These are phyloP conservation scores for Homalodisca vitripennis DNA, from an alignment of 1,140 invertebrate genomes.

Conservation along the genomic window DNA sequence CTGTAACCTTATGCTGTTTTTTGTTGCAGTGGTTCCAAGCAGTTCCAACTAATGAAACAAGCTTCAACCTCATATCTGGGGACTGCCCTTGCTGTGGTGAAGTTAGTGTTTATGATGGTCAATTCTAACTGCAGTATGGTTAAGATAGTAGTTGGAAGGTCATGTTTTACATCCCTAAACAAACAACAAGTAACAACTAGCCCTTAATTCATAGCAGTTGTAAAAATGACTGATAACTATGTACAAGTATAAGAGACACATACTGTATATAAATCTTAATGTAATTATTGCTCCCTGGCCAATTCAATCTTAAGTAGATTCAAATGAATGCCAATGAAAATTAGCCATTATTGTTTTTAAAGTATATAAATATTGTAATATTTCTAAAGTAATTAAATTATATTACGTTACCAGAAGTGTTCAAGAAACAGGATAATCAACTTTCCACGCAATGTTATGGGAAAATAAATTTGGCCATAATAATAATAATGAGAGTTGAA, in stretches of 20 bases:
- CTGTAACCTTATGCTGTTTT: not conserved
- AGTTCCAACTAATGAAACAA: slow-evolving; percentile 45
- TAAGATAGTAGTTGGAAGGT: no score
- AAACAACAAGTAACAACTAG: not conserved
- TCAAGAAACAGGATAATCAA: not conserved
- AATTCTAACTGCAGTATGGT: no score
- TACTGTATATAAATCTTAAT: no score
- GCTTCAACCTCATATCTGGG: slow-evolving; percentile 48
- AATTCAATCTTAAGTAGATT: no score
- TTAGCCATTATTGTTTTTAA: no score
- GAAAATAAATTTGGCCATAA: not conserved
- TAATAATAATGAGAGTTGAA: not conserved
- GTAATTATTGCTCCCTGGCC: no score
- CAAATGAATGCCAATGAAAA: no score
- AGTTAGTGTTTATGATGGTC: slow-evolving; percentile 42
- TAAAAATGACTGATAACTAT: no score
- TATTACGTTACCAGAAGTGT: not conserved
- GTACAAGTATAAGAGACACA: not conserved
- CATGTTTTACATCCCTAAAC: no score
- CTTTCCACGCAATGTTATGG: not conserved
- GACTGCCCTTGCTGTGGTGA: slow-evolving; percentile 48
- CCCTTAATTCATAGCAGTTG: no score
- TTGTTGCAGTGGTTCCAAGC: slow-evolving; percentile 49
- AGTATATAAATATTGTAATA: no score
- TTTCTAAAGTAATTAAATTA: no score